Evolutionary conservation across 1,140 invertebrate genomes (phyloP).

Genomic region (Ceratina calcarata): DNA sequence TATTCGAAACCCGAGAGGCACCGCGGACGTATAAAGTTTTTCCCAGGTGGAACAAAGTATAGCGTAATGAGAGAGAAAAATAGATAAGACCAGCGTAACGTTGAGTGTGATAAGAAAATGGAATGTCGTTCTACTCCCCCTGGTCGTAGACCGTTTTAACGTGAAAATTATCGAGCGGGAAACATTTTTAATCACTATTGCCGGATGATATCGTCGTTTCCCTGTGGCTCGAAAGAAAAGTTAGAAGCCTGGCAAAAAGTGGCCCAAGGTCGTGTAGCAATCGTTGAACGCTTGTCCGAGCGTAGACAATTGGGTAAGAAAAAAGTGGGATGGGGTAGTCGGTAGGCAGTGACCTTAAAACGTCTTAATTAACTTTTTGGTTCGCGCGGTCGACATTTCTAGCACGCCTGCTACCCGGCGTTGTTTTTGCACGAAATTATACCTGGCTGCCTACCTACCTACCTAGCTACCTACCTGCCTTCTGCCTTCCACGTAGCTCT

Average conservation of each 20-base stretch:
- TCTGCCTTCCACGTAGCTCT: no score
- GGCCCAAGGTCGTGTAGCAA: constrained; percentile 10
- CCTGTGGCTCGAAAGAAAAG: no score
- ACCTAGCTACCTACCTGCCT: no score
- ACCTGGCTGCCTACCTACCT: neutral
- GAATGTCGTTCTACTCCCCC: no score
- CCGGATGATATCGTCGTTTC: no score
- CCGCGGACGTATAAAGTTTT: neutral
- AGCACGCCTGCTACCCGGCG: no score
- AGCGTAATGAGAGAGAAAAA: neutral
- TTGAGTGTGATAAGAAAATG: no score
- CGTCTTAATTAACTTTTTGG: constrained; percentile 35
- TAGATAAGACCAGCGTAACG: neutral
- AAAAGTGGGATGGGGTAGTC: neutral
- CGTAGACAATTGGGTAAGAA: constrained; percentile 5
- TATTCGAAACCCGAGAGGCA: neutral
- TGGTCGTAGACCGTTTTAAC: neutral
- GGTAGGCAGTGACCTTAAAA: constrained; percentile 20
- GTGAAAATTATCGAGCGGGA: constrained; percentile 1
- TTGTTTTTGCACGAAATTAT: neutral
- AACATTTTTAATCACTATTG: no score
- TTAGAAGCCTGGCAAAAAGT: no score
- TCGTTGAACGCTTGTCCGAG: neutral
- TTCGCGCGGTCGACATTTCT: no score
- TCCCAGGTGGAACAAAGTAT: neutral